These are phyloP conservation scores for Oxyteleia sp. DNA, from an alignment of 2,888 invertebrate species.

Conservation along the genomic window DNA sequence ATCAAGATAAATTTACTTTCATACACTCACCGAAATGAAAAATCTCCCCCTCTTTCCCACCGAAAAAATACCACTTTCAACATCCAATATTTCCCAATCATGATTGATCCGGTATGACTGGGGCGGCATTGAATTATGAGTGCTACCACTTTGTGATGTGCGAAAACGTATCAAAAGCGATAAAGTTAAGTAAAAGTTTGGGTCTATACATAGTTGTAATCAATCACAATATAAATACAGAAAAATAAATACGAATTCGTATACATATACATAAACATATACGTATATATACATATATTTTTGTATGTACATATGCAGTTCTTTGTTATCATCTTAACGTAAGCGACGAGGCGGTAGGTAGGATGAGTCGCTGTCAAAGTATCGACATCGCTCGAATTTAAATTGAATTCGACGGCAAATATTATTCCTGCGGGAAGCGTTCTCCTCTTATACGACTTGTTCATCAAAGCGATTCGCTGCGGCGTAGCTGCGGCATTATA, in stretches of 20 bases:
- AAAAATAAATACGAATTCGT: constrained; percentile 75
- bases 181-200: constrained; percentile 77
- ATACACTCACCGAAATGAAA: constrained; percentile 36
- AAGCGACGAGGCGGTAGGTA: constrained; percentile 61
- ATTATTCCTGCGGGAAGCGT: constrained; percentile 56
- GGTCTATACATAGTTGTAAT: constrained; percentile 75
- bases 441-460: constrained; percentile 52
- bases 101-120: constrained; percentile 40
- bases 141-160: constrained; percentile 78
- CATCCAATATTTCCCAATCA: constrained; percentile 43
- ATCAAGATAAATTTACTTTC: constrained; percentile 35
- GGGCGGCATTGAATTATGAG: constrained; percentile 47
- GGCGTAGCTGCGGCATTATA: constrained; percentile 10
- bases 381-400: constrained; percentile 58
- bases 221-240: constrained; percentile 65
- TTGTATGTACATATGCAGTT: constrained; percentile 86
- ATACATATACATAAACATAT: constrained; percentile 82
- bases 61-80: constrained; percentile 26
- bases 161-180: constrained; percentile 82
- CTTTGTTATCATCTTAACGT: constrained; percentile 83
- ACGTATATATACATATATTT: constrained; percentile 84
- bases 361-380: constrained; percentile 56
- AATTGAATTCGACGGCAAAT: constrained; percentile 63
- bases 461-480: constrained; percentile 42
- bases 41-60: constrained; percentile 13